These are phyloP conservation scores for Antrozous pallidus DNA, from an alignment of 2,797 vertebrate genomes.

Conservation along the genomic window DNA sequence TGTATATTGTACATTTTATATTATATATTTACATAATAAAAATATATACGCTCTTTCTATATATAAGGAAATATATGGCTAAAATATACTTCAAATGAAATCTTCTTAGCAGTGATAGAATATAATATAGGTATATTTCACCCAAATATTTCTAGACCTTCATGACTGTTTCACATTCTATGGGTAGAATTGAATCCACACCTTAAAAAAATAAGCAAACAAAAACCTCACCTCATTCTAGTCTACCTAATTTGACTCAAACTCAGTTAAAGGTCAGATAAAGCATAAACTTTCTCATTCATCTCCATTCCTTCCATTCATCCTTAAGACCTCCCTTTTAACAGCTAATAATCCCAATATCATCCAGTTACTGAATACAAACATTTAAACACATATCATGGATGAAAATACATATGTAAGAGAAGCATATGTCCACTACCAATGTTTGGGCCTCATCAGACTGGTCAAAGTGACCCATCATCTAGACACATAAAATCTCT, in stretches of 20 bases:
- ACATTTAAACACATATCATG: neutral
- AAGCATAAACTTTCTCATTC: neutral
- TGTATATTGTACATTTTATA: neutral
- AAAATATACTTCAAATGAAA: neutral
- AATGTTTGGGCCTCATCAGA: neutral
- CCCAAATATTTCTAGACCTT: neutral
- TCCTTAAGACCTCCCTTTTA: neutral
- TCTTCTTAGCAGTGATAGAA: neutral
- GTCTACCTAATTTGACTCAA: neutral
- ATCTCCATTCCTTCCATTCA: neutral
- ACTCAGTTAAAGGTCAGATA: neutral
- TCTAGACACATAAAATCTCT: neutral
- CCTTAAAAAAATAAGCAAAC: neutral
- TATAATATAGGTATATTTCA: neutral
- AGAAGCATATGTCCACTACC: neutral
- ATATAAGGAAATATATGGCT: neutral
- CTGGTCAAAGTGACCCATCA: neutral
- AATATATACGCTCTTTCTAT: neutral
- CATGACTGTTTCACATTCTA: neutral
- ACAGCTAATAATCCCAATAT: rapidly evolving
- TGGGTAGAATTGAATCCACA: neutral
- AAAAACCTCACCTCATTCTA: neutral
- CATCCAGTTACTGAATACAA: neutral
- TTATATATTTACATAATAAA: neutral
- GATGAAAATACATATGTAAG: neutral